Evolutionary conservation across 1,140 invertebrate species (phyloP).

Genomic region (Dendrolimus kikuchii): DNA sequence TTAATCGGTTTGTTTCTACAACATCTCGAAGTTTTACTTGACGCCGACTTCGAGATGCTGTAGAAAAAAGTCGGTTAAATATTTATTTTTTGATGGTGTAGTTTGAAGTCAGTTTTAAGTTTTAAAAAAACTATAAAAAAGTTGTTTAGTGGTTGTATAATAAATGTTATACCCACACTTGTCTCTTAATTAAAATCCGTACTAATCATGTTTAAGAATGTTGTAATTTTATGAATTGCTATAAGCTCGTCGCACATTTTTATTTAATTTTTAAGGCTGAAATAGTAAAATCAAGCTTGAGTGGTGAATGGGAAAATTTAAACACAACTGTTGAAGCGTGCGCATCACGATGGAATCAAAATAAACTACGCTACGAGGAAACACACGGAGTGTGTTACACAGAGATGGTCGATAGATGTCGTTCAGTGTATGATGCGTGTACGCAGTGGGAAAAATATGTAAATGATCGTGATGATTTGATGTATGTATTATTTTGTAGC

Average conservation of each 20-base stretch:
- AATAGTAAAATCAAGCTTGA: constrained; percentile 57
- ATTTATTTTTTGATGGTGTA: too few species aligned
- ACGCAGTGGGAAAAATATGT: constrained; percentile 23
- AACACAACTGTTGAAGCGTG: constrained; percentile 45
- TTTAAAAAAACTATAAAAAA: too few species aligned
- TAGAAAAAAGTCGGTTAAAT: too few species aligned
- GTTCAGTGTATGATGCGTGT: constrained; percentile 32
- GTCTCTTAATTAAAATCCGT: too few species aligned
- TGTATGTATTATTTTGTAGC: constrained; percentile 28
- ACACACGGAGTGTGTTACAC: constrained; percentile 19
- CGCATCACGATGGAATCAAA: constrained; percentile 46
- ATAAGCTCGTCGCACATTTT: neutral
- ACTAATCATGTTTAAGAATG: too few species aligned
- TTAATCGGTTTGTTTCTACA: too few species aligned
- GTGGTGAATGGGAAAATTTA: constrained; percentile 61
- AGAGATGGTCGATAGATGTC: constrained; percentile 35
- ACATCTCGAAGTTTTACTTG: too few species aligned
- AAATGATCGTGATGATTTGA: constrained; percentile 29
- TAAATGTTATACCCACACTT: too few species aligned
- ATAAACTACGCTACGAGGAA: constrained; percentile 24
- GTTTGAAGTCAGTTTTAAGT: too few species aligned
- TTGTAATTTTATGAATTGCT: neutral
- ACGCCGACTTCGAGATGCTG: too few species aligned
- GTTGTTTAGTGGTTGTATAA: too few species aligned
- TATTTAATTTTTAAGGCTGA: constrained; percentile 37